A percentile compares a stretch with the other conserved stretches of the same genome.
These are phyloP conservation scores for Takifugu rubripes DNA, from an alignment of 2,797 vertebrate species.

Conservation along the genomic window DNA sequence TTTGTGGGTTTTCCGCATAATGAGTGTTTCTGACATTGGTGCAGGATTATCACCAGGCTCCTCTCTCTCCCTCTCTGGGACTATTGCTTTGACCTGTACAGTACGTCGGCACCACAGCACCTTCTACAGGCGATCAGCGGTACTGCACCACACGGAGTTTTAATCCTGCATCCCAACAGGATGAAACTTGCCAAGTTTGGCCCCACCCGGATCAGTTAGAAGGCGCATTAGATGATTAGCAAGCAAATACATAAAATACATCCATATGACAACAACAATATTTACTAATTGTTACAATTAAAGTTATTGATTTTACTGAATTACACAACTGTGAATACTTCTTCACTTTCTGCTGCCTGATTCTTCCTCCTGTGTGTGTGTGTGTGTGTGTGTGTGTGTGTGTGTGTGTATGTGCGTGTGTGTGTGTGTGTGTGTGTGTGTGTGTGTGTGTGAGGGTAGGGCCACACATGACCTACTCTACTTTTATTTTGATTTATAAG, in stretches of 20 bases:
- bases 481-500: conserved; percentile 79
- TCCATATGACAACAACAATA: background rate
- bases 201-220: too few relatives aligned
- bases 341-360: conserved; percentile 7
- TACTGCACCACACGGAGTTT: conserved; percentile 6
- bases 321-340: conserved; percentile 1
- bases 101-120: conserved; percentile 59
- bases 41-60: conserved; percentile 36
- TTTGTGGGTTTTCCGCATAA: conserved; percentile 39
- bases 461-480: conserved; percentile 68
- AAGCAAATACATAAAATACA: background rate
- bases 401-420: background rate
- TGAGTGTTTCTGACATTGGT: conserved; percentile 30
- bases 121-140: conserved; percentile 46
- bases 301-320: too few relatives aligned
- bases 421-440: background rate
- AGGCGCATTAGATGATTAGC: too few relatives aligned
- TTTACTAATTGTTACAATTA: too few relatives aligned
- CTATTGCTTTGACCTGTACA: background rate
- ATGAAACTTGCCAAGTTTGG: too few relatives aligned
- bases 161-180: background rate
- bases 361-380: conserved; percentile 5
- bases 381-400: background rate
- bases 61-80: conserved; percentile 12
- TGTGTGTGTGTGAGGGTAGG: conserved; percentile 25